Base-by-base conservation (phyloP, 1,140 invertebrate species). In the Brachystomella parvula region DNA sequence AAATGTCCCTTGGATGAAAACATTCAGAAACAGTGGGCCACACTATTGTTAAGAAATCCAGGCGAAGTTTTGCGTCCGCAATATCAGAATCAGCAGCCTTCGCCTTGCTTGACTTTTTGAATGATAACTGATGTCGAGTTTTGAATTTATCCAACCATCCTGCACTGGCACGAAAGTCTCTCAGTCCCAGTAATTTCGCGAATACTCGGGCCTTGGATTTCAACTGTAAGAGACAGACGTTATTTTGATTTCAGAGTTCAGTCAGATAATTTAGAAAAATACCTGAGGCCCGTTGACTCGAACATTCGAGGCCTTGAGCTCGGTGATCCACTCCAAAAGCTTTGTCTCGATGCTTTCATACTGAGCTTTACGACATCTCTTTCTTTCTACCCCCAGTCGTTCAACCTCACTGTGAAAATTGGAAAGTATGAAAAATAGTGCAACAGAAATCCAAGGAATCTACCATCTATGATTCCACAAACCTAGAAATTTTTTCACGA, bases 1-100 rank as follows among this genome's bases (percentile, higher is more conserved):
- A 65, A 57, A 65, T 65, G 30, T 65, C 30, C n/a, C 47, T 28
- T 2, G 53, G 33, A 6, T 26, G 21, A 47, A 60, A 65, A 2
- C 53, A n/a, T 28, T 28, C 39, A 64, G 6, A 21, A 28, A 44
- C 2, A 3, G 19, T 29, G 3, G 53, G 26, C 29, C 33, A 59
- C 29, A 60, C 32, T 3, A 12, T 60, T 44, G 64, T 39, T 9
- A 60, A 3, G 35, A 53, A 65, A 24, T 59, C 39, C n/a, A 44
- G 39, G 39, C n/a, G n/a, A n/a, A n/a, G n/a, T 44, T 44, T 44
- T 44, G 39, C 9, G n/a, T n/a, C 9, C 9, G 9, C 39, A 44
- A 9, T 12, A 44, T 9, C 9, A 12, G n/a, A 9, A 44, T 44
- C n/a, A 44, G 9, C n/a, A 12, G 9, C n/a, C 39, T 44, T 9